A percentile compares a stretch with the other conserved stretches of the same genome.
Conservation (phyloP, 1,140 invertebrate genomes). For the Chelonus insularis region DNA sequence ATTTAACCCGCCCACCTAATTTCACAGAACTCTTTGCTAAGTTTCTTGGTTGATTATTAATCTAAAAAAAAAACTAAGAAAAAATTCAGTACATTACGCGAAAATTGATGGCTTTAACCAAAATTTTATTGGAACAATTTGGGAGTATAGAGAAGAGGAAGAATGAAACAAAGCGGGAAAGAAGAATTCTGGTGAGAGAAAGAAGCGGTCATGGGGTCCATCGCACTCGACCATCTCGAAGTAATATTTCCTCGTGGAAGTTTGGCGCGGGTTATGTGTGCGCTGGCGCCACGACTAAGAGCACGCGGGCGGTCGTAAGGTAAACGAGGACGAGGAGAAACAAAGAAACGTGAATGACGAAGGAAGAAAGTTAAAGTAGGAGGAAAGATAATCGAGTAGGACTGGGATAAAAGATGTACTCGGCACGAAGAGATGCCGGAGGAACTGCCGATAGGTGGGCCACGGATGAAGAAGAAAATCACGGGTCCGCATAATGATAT, state of each 20-base stretch:
- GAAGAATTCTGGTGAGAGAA: background rate
- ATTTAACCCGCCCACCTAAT: too few species aligned
- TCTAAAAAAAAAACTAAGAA: too few species aligned
- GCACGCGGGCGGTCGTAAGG: conserved; percentile 43
- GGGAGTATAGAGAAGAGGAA: too few species aligned
- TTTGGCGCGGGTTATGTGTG: conserved; percentile 32
- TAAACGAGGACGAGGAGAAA: conserved; percentile 22
- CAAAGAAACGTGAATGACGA: conserved; percentile 10
- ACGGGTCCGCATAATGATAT: conserved; percentile 47
- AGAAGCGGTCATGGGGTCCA: background rate
- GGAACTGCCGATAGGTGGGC: conserved; percentile 42
- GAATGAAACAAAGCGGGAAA: background rate
- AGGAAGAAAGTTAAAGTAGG: conserved; percentile 4
- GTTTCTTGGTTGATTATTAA: too few species aligned
- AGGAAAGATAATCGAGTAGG: conserved; percentile 8
- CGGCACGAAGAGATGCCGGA: conserved; percentile 8
- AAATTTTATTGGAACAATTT: too few species aligned
- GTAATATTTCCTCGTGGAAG: conserved; percentile 29
- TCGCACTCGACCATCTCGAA: conserved; percentile 8
- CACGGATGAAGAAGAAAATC: conserved; percentile 36
- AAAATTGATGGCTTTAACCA: too few species aligned
- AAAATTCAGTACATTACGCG: too few species aligned
- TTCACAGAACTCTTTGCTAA: too few species aligned
- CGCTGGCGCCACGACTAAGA: conserved; percentile 41
- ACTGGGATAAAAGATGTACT: conserved; percentile 22